Base-by-base conservation (phyloP, 2,888 invertebrate species). In the Drosophila prolongata region DNA sequence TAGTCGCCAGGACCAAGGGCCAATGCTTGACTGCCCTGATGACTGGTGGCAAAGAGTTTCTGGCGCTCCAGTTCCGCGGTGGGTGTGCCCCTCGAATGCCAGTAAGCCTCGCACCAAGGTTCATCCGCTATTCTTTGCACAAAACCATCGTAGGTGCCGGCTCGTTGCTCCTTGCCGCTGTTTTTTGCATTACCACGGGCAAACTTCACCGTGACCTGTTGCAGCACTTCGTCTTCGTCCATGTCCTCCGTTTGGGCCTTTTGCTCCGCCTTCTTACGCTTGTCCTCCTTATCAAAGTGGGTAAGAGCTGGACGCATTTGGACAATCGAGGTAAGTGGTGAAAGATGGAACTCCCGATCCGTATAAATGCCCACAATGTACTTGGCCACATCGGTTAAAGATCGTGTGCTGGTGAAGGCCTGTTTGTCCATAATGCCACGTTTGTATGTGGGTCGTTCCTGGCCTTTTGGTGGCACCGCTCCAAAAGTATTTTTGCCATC, bases 311-410 rank as follows among this genome's bases (percentile, higher is more conserved):
- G 97, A 19, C 96, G 94, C 92, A 98, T 93, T 91, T 97, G 97
- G 13, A 97, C 92, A 53, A 96, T 94, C 78, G 94, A 95, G 92
- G 89, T 76, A 83, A 92, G 69, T 0, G 92, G 96, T 10, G 97
- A 96, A 49, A 98, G 92, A 91, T 98, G 97, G n/a, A 98, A 91
- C 90, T 96, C 96, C 58, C 95, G 95, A 74, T 96, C 96, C 80
- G 96, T 95, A 65, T 95, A 93, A 49, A 96, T 93, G 8, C 95
- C 97, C 8, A 96, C 94, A 24, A 96, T 95, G 92, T 96, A 97
- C 87, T 95, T 95, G 40, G 94, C 93, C 6, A 94, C 93, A 75
- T 95, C 94, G 3, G 93, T 93, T 49, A 95, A 93, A 0, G 95
- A 94, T 60, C 94, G 93, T 13, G 94, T 93, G 70, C 96, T 96